Evolutionary conservation across 2,113 vertebrate genomes (phyloP), one percentile per base, ranked within the genome.

Genomic region (Mustela nigripes): DNA sequence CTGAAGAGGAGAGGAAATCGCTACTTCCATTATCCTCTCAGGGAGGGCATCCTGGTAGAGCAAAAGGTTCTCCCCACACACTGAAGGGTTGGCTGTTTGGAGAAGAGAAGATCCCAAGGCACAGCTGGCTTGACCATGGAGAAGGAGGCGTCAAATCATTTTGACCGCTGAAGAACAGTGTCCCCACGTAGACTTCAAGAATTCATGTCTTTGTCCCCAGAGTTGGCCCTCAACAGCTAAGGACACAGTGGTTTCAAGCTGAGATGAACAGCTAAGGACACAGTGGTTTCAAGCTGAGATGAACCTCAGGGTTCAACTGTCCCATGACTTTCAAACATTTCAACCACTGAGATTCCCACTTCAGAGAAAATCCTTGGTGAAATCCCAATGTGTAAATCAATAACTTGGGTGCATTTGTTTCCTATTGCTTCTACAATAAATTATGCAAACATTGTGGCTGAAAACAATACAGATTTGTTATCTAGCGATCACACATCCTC

Each of bases 21-120:
- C 36, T n/a, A 28, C 2, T 22, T 16, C 9, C 3, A 0, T 5
- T 11, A 21, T 12, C 50, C 36, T 22, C 28, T 48, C 31, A 15
- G 50, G 74, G 62, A 69, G 39, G 50, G 21, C 42, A 73, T 62
- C 93, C 63, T 31, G 31, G 31, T 39, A 31, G 76, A 33, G 18
- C 53, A 12, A 22, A 81, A 73, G 22, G 39, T 18, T 21, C 65
- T 33, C 53, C 33, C 76, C 85, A 81, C 16, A 31, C 22, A 28
- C 93, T 28, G 5, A 15, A 67, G 50, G 4, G 50, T 2, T 78
- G n/a, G 48, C 45, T 45, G 71, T 33, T 0, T 26, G 42, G 19
- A 26, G 6, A 28, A 36, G 36, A 58, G 50, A 39, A 45, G 65
- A 15, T n/a, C 63, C 39, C 7, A 39, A 60, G 62, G 82, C 22